Conservation (phyloP, 2,797 vertebrate species). For the Glyptemys insculpta region DNA sequence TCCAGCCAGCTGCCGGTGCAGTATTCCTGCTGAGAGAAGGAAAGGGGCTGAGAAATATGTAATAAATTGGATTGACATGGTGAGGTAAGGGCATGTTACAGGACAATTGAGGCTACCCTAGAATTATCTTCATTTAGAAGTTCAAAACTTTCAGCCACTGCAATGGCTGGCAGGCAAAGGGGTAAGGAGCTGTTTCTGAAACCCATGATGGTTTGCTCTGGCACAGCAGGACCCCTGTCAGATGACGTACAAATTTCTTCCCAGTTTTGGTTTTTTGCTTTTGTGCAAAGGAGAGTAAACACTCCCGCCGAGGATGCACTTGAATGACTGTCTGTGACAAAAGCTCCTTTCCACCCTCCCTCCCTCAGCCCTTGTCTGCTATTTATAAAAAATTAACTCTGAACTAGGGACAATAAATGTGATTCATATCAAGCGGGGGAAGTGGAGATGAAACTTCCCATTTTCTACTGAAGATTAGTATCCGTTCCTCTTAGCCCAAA, state of each 20-base stretch:
- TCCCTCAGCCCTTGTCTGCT: not conserved
- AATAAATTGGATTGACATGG: not conserved
- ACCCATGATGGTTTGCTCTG: not conserved
- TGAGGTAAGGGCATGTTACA: not conserved
- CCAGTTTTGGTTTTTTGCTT: not conserved
- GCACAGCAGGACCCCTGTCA: not conserved
- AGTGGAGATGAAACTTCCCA: not conserved
- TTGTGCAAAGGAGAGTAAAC: not conserved
- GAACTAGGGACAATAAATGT: not conserved
- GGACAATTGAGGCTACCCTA: rapidly evolving
- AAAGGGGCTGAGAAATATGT: not conserved
- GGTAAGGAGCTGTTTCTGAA: not conserved
- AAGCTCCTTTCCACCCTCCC: not conserved
- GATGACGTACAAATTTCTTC: rapidly evolving
- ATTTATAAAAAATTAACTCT: not conserved
- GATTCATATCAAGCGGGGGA: not conserved
- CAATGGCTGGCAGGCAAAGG: not conserved
- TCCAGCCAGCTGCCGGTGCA: rapidly evolving
- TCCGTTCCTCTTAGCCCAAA: not conserved
- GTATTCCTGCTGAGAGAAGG: not conserved
- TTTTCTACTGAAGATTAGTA: not conserved
- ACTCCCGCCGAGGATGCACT: too few relatives aligned
- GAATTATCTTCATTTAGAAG: not conserved
- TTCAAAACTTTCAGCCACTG: not conserved
- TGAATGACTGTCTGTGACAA: not conserved